phyloP scores from a whole-genome alignment of 2,888 invertebrate genomes.

The Eudemis profundana region DNA sequence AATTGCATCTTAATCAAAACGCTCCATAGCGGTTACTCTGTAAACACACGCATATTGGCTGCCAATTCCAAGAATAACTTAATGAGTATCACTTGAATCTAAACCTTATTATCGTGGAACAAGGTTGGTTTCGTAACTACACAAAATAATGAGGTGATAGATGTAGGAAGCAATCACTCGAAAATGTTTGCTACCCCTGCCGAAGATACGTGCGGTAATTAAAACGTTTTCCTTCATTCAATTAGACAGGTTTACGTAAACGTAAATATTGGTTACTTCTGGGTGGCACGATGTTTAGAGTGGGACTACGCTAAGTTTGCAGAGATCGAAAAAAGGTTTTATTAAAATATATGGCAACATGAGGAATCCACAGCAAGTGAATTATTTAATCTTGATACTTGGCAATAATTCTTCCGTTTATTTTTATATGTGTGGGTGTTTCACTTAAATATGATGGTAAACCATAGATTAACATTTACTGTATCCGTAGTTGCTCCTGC shows the following conservation, averaged over 20 bases:
- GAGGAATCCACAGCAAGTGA: no score
- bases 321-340: no score
- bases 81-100: not conserved
- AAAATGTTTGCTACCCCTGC: slow-evolving; percentile 37
- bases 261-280: slow-evolving; percentile 6
- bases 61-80: slow-evolving; percentile 15
- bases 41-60: slow-evolving; percentile 39
- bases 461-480: no score
- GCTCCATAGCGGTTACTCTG: slow-evolving; percentile 18
- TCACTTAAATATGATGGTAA: no score
- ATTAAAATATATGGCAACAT: no score
- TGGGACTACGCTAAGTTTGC: no score
- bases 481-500: no score
- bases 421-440: no score
- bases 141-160: not conserved
- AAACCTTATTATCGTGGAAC: not conserved
- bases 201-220: slow-evolving; percentile 24
- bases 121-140: not conserved
- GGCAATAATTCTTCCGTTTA: no score
- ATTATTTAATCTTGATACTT: no score
- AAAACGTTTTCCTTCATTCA: slow-evolving; percentile 25
- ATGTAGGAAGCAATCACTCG: slow-evolving; percentile 29
- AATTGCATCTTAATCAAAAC: slow-evolving; percentile 29
- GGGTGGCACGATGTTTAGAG: no score
- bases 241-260: slow-evolving; percentile 13